These are phyloP conservation scores for Tenualosa ilisha DNA, from an alignment of 2,797 vertebrate genomes.

Conservation along the genomic window DNA sequence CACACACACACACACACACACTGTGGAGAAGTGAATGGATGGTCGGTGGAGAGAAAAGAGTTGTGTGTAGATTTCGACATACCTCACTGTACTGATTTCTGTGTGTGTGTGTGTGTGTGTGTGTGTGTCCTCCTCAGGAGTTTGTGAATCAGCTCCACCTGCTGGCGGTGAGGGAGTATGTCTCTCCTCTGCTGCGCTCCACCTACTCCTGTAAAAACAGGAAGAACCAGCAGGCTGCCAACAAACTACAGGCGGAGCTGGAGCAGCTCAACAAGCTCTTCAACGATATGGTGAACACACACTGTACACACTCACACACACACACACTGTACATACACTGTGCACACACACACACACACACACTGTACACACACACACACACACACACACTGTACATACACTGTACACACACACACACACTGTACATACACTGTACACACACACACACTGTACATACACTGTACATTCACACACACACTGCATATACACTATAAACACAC, in stretches of 20 bases:
- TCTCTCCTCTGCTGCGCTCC: not conserved
- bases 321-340: no score
- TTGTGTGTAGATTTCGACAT: no score
- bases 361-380: not conserved
- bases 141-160: not conserved
- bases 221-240: not conserved
- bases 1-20: not conserved
- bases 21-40: no score
- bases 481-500: no score
- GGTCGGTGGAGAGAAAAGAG: no score
- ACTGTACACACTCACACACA: no score
- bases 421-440: not conserved
- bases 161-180: not conserved
- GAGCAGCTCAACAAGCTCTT: not conserved
- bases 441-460: not conserved
- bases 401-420: not conserved
- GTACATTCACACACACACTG: no score
- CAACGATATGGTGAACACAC: not conserved
- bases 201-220: not conserved
- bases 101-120: not conserved
- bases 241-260: not conserved
- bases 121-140: not conserved
- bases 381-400: not conserved
- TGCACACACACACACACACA: slow-evolving; percentile 12
- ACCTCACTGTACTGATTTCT: not conserved